Percentiles rank a stretch among this genome's conserved stretches.
Evolutionary conservation across 1,140 invertebrate genomes (phyloP).

Genomic region (Drosophila simulans): DNA sequence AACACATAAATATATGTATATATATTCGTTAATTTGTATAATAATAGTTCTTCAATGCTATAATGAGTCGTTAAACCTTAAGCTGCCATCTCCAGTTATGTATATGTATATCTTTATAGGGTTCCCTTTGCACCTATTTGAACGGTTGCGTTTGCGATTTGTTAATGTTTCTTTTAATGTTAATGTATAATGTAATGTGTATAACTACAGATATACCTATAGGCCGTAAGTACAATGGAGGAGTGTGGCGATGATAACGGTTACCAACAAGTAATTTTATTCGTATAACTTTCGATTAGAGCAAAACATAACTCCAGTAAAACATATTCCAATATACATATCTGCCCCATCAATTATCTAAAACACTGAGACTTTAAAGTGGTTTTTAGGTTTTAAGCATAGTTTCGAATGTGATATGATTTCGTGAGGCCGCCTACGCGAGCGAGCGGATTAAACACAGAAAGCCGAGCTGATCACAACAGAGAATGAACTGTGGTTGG

Average conservation of each 20-base stretch:
- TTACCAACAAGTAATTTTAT: constrained; percentile 45
- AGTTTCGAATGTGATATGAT: constrained; percentile 47
- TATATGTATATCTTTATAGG: constrained; percentile 45
- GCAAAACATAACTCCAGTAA: constrained; percentile 28
- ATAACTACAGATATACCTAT: constrained; percentile 19
- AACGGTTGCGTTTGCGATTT: constrained; percentile 70
- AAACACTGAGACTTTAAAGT: constrained; percentile 47
- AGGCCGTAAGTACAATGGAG: constrained; percentile 55
- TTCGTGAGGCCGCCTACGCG: constrained; percentile 3
- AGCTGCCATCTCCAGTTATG: constrained; percentile 36
- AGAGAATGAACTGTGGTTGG: constrained; percentile 40
- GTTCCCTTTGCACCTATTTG: constrained; percentile 34
- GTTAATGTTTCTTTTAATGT: constrained; percentile 18
- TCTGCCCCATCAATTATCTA: neutral
- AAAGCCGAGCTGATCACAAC: constrained; percentile 63
- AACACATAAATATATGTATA: constrained; percentile 43
- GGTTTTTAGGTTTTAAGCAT: constrained; percentile 23
- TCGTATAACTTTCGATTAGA: constrained; percentile 25
- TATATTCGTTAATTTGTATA: constrained; percentile 34
- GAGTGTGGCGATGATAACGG: constrained; percentile 15
- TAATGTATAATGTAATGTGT: constrained; percentile 9
- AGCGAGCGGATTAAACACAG: constrained; percentile 53
- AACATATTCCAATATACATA: constrained; percentile 6
- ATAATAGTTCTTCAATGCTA: constrained; percentile 38
- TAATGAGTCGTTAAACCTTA: constrained; percentile 16